Evolutionary conservation across 2,797 vertebrate species (phyloP).

Genomic region (Pyrocephalus nanus): DNA sequence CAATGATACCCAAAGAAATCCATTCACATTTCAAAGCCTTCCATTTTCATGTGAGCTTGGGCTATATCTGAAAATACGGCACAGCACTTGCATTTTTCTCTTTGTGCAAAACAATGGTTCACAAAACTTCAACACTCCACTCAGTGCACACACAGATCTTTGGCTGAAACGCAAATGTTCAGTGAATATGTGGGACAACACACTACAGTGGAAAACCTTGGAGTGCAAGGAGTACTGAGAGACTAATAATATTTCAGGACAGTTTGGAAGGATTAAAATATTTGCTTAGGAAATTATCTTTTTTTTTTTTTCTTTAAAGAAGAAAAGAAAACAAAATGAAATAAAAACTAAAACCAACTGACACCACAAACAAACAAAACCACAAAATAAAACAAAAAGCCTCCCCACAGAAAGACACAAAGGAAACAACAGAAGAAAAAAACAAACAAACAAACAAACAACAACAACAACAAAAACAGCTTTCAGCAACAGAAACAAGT

Average conservation of each 20-base stretch:
- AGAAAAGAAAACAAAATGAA: neutral
- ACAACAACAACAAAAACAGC: neutral
- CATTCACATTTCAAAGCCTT: slow-evolving; percentile 24
- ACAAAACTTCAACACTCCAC: neutral
- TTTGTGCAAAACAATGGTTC: neutral
- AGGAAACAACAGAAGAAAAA: neutral
- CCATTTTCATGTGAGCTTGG: neutral
- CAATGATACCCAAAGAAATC: slow-evolving; percentile 23
- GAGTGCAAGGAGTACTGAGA: neutral
- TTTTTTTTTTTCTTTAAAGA: neutral
- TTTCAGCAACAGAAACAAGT: neutral
- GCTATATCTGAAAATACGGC: neutral
- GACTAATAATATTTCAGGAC: neutral
- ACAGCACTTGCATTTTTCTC: neutral
- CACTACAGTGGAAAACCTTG: neutral
- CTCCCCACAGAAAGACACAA: neutral
- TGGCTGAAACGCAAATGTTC: neutral
- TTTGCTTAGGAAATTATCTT: neutral
- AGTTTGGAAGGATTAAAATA: neutral
- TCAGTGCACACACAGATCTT: neutral
- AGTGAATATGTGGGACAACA: neutral
- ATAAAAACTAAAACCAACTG: neutral
- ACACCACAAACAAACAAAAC: neutral
- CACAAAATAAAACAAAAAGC: neutral
- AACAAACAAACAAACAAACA: no score